phyloP scores from a whole-genome alignment of 2,888 invertebrate genomes.

The Meandrusa payeni region DNA sequence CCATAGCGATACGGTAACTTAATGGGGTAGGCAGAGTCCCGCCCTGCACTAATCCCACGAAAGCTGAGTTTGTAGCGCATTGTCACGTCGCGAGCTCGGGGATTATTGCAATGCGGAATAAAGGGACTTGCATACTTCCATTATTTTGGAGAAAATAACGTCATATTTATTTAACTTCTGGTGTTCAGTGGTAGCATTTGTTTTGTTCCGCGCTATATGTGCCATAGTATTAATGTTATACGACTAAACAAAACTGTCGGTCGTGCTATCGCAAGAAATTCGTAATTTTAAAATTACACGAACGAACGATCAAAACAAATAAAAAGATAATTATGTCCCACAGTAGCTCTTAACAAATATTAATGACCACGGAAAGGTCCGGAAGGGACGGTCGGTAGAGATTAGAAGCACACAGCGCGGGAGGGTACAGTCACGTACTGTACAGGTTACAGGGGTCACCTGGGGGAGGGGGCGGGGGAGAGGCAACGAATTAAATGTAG shows the following conservation, averaged over 20 bases:
- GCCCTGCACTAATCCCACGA: background rate
- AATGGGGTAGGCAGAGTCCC: background rate
- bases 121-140: no score
- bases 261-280: no score
- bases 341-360: slow-evolving; percentile 2
- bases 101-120: slow-evolving; percentile 6
- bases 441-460: no score
- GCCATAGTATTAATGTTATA: no score
- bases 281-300: no score
- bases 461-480: no score
- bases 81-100: slow-evolving; percentile 7
- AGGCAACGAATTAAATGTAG: background rate
- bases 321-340: background rate
- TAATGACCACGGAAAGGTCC: slow-evolving; percentile 7
- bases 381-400: slow-evolving; percentile 12
- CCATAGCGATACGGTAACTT: background rate
- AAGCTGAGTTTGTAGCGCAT: background rate
- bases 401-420: background rate
- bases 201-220: no score
- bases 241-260: no score
- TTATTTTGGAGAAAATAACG: no score
- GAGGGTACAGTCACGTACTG: no score
- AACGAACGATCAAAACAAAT: background rate
- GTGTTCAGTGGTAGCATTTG: no score
- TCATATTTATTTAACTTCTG: no score